Percentiles rank a stretch among this genome's conserved stretches.
These are phyloP conservation scores for Theristicus caerulescens DNA, from an alignment of 2,113 vertebrate species.

Conservation along the genomic window DNA sequence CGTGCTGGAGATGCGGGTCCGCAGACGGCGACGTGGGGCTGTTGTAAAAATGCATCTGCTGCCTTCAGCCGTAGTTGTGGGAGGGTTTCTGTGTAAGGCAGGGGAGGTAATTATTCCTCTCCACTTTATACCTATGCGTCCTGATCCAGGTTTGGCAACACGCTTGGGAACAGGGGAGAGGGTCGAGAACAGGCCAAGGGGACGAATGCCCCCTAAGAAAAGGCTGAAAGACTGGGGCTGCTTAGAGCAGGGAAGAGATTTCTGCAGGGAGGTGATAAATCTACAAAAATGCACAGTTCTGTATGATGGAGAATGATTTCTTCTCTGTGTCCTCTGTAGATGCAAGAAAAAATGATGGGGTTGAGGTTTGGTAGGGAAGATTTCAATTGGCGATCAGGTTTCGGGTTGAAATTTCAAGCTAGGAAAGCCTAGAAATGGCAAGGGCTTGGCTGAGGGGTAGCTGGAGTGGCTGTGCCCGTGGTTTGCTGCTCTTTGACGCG, in stretches of 20 bases:
- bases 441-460: neutral
- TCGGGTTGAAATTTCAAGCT: neutral
- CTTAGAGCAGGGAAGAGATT: neutral
- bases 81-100: neutral
- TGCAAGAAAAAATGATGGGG: neutral
- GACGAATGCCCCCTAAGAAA: neutral
- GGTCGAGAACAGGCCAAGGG: neutral
- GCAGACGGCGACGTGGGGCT: fast-evolving
- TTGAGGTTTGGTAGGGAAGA: neutral
- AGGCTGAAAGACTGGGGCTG: neutral
- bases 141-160: neutral
- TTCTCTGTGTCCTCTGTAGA: neutral
- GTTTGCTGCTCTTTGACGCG: neutral
- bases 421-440: neutral
- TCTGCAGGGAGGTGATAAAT: neutral
- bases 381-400: too few relatives aligned
- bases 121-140: neutral
- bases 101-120: neutral
- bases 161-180: neutral
- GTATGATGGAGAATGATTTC: neutral
- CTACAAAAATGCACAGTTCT: neutral
- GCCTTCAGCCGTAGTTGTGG: neutral
- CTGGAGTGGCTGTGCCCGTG: neutral
- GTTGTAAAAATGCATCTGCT: neutral
- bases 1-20: neutral